Percentiles rank a stretch among this genome's conserved stretches.
These are phyloP conservation scores for Pseudomugil tenellus DNA, from an alignment of 2,797 vertebrate genomes.

Conservation along the genomic window DNA sequence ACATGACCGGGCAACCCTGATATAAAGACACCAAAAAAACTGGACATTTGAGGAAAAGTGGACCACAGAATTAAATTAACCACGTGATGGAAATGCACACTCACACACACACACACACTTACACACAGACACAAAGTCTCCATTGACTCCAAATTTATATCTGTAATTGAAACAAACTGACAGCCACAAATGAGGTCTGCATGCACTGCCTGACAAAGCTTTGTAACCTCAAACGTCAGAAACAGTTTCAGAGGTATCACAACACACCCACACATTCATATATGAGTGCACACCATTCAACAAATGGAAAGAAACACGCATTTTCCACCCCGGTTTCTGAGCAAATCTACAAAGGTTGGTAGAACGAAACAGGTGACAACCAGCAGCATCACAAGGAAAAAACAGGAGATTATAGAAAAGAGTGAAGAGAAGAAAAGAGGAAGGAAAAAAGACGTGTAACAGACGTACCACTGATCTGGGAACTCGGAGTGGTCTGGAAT, in stretches of 20 bases:
- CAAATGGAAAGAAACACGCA: slow-evolving; percentile 18
- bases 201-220: slow-evolving; percentile 32
- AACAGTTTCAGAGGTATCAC: slow-evolving; percentile 22
- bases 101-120: slow-evolving; percentile 12
- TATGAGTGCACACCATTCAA: neutral
- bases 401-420: neutral
- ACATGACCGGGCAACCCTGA: slow-evolving; percentile 52
- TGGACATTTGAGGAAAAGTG: slow-evolving; percentile 44
- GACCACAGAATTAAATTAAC: slow-evolving; percentile 53
- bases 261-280: slow-evolving; percentile 24
- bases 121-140: slow-evolving; percentile 37
- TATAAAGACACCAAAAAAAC: slow-evolving; percentile 49
- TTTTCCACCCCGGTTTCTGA: slow-evolving; percentile 7
- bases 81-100: slow-evolving; percentile 22
- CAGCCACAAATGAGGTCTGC: slow-evolving; percentile 12
- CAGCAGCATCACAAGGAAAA: neutral
- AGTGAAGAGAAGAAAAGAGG: neutral
- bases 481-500: slow-evolving; percentile 91
- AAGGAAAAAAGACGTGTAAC: neutral
- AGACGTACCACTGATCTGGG: slow-evolving; percentile 91
- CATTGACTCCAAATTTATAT: slow-evolving; percentile 47
- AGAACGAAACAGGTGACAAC: slow-evolving; percentile 3
- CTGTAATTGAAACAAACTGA: slow-evolving; percentile 64
- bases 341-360: no score
- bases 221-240: slow-evolving; percentile 38